Evolutionary conservation across 2,888 invertebrate species (phyloP).

Genomic region (Calameuta filiformis): DNA sequence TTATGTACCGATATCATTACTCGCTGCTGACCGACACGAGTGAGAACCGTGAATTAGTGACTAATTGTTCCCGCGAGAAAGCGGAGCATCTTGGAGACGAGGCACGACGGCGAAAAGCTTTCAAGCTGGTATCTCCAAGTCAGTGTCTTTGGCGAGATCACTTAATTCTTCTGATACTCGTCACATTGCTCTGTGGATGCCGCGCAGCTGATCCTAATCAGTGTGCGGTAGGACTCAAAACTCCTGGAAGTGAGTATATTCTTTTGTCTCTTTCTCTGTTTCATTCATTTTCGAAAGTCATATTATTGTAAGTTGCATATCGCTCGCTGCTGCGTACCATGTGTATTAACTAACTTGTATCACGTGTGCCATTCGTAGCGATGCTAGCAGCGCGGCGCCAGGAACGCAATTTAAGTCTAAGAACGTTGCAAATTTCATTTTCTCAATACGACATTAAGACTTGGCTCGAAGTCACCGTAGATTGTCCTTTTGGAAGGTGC

Average conservation of each 20-base stretch:
- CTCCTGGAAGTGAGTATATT: slow-evolving; percentile 57
- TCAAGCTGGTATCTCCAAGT: too few species aligned
- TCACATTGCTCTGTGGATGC: neutral
- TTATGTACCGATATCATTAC: neutral
- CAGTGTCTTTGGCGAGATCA: neutral
- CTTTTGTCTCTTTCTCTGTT: slow-evolving; percentile 8
- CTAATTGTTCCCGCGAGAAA: too few species aligned
- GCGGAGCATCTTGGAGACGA: neutral
- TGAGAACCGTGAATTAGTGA: too few species aligned
- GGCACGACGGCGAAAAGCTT: neutral
- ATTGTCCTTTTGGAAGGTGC: too few species aligned
- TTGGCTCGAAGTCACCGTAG: too few species aligned
- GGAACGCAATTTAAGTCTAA: neutral
- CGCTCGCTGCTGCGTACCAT: too few species aligned
- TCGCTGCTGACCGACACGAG: neutral
- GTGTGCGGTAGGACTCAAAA: slow-evolving; percentile 49
- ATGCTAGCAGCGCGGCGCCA: neutral
- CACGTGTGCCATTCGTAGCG: too few species aligned
- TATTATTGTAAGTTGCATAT: neutral
- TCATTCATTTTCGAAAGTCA: neutral
- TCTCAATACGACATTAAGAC: neutral
- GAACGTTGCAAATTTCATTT: neutral
- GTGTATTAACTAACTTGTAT: too few species aligned
- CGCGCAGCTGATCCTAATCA: slow-evolving; percentile 28
- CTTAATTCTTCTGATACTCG: neutral